A percentile compares a stretch with the other conserved stretches of the same genome.
Conservation (phyloP, 92 coral and sea anemone genomes). For the Pocillopora grandis region DNA sequence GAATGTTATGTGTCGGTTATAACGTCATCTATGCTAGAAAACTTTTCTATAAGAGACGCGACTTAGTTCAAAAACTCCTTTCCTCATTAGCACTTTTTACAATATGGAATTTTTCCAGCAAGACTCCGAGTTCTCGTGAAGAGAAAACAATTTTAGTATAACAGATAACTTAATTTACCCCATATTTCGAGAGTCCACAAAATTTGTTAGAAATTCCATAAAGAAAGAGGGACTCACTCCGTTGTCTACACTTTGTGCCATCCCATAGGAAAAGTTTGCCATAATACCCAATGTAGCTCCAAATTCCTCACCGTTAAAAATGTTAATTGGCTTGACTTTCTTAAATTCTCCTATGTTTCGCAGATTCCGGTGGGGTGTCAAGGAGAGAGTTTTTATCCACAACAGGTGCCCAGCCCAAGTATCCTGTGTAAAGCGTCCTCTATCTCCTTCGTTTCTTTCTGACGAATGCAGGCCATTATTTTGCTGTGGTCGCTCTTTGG, state of each 20-base stretch:
- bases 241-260: conserved; percentile 15
- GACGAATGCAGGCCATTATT: conserved; percentile 45
- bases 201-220: conserved; percentile 9
- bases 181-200: background rate
- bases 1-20: too few species aligned
- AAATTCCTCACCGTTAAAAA: conserved; percentile 52
- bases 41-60: too few species aligned
- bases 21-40: too few species aligned
- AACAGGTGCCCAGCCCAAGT: too few species aligned
- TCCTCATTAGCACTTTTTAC: too few species aligned
- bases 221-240: conserved; percentile 35
- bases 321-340: conserved; percentile 31
- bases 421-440: background rate
- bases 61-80: too few species aligned
- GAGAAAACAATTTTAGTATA: too few species aligned
- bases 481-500: conserved; percentile 3
- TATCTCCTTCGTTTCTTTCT: conserved; percentile 21
- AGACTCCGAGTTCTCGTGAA: too few species aligned
- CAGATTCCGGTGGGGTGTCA: conserved; percentile 35
- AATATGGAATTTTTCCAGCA: too few species aligned
- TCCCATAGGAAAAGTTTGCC: background rate
- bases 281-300: background rate
- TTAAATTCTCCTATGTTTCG: conserved; percentile 28
- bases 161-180: background rate
- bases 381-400: conserved; percentile 4